Conservation (phyloP, 2,888 invertebrate species). For the Sinotaia quadrata region DNA sequence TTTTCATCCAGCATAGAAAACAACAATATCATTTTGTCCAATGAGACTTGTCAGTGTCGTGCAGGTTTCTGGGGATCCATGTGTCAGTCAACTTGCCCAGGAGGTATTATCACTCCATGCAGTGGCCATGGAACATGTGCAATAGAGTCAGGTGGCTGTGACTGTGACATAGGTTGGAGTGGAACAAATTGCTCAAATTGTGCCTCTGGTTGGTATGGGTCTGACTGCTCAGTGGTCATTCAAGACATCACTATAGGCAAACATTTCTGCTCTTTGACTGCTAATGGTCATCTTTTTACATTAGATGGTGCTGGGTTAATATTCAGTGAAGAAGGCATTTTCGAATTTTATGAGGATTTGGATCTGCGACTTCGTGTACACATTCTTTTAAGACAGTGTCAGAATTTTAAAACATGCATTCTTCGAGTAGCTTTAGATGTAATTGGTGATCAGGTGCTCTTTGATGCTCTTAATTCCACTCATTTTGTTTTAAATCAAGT, state of each 20-base stretch:
- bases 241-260: constrained; percentile 12
- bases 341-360: constrained; percentile 25
- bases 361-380: constrained; percentile 27
- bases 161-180: constrained; percentile 42
- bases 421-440: constrained; percentile 31
- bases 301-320: constrained; percentile 50
- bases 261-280: constrained; percentile 37
- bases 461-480: constrained; percentile 24
- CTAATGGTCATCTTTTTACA: constrained; percentile 44
- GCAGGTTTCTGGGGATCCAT: constrained; percentile 47
- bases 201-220: constrained; percentile 43
- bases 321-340: constrained; percentile 37
- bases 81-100: constrained; percentile 48
- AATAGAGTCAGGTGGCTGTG: constrained; percentile 42
- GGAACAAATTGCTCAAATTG: constrained; percentile 45
- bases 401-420: constrained; percentile 32
- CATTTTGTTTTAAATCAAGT: constrained; percentile 26
- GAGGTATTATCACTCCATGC: constrained; percentile 47
- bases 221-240: constrained; percentile 42
- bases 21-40: background rate
- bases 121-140: constrained; percentile 45
- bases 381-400: constrained; percentile 33
- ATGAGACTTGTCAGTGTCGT: constrained; percentile 40
- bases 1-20: background rate
- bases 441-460: constrained; percentile 12